A percentile compares a stretch with the other conserved stretches of the same genome.
Conservation (phyloP, 2,797 vertebrate species). For the Moxostoma hubbsi region DNA sequence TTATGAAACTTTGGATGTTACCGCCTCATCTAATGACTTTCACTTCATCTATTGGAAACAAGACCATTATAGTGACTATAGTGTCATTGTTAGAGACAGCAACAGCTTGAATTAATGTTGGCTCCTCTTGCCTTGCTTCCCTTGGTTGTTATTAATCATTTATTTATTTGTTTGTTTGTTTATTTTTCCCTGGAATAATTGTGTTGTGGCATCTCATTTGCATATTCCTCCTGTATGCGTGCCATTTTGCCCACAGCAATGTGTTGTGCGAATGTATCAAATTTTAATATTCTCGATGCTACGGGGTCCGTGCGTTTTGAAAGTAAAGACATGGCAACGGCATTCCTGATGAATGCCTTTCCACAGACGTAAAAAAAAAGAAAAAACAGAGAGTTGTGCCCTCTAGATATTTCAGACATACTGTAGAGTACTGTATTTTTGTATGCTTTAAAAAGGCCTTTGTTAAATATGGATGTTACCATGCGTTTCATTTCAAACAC, state of each 20-base stretch:
- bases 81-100: neutral
- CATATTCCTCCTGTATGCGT: constrained; percentile 20
- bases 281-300: constrained; percentile 31
- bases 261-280: constrained; percentile 36
- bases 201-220: constrained; percentile 24
- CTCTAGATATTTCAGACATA: neutral
- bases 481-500: neutral
- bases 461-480: constrained; percentile 1
- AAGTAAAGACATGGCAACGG: neutral
- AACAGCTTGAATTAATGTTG: constrained; percentile 7
- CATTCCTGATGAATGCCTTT: constrained; percentile 9
- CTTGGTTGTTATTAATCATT: constrained; percentile 9
- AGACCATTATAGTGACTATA: neutral
- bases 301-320: constrained; percentile 9
- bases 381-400: neutral
- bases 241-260: constrained; percentile 10
- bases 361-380: neutral
- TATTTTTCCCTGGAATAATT: constrained; percentile 13
- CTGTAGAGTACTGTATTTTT: neutral
- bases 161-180: constrained; percentile 17
- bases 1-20: too few species aligned
- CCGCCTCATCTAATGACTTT: constrained; percentile 7
- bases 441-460: constrained; percentile 2
- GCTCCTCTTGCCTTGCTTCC: neutral
- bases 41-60: constrained; percentile 13